These are phyloP conservation scores for Apogon hyalosoma DNA, from an alignment of 2,797 vertebrate genomes.

Conservation along the genomic window DNA sequence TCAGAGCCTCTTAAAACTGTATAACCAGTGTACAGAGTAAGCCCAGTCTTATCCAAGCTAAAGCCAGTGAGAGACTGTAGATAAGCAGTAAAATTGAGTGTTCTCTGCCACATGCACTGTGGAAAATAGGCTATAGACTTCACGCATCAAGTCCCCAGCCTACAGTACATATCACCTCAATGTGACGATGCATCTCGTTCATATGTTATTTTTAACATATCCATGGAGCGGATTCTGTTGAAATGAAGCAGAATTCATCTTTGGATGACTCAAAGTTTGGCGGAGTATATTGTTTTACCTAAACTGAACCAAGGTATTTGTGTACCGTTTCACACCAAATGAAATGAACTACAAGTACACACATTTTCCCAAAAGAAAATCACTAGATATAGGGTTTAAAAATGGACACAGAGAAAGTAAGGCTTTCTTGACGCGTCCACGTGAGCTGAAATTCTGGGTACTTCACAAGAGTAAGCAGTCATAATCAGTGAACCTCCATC, in stretches of 20 bases:
- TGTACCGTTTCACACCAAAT: slow-evolving; percentile 2
- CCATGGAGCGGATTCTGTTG: slow-evolving; percentile 29
- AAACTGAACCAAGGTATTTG: slow-evolving; percentile 14
- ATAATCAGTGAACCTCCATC: slow-evolving; percentile 60
- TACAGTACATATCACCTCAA: slow-evolving; percentile 52
- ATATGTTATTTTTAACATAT: slow-evolving; percentile 50
- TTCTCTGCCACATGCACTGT: slow-evolving; percentile 42
- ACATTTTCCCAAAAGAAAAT: slow-evolving; percentile 12
- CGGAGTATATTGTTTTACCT: slow-evolving; percentile 7
- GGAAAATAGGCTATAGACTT: slow-evolving; percentile 62
- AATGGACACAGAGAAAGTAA: slow-evolving; percentile 1
- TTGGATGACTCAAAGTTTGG: slow-evolving; percentile 7
- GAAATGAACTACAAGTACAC: slow-evolving; percentile 1
- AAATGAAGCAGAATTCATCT: slow-evolving; percentile 17
- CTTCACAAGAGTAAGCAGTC: slow-evolving; percentile 56
- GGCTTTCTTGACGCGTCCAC: slow-evolving; percentile 18
- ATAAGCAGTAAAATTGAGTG: slow-evolving; percentile 64
- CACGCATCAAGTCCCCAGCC: slow-evolving; percentile 53
- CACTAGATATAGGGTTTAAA: slow-evolving; percentile 2
- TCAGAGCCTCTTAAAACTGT: slow-evolving; percentile 45
- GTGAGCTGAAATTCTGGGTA: slow-evolving; percentile 42
- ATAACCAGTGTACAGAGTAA: slow-evolving; percentile 47
- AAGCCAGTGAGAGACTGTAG: slow-evolving; percentile 53
- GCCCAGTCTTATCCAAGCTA: slow-evolving; percentile 41
- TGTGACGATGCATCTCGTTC: slow-evolving; percentile 42